Conservation (phyloP, 2,113 vertebrate genomes). For the Myotis yumanensis region DNA sequence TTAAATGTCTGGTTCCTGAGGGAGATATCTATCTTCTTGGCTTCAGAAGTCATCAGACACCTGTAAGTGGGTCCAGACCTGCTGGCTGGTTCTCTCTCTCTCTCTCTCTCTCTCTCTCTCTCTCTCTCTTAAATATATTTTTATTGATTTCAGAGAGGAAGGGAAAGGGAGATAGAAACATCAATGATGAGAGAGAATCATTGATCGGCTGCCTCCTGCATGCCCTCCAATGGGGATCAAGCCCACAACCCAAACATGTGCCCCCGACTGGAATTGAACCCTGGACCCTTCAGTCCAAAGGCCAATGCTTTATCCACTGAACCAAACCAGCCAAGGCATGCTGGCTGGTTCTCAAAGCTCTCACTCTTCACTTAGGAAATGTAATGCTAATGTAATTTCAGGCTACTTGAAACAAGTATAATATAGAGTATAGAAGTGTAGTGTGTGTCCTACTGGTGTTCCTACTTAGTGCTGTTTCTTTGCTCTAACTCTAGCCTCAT, state of each 20-base stretch:
- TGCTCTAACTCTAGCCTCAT: not conserved
- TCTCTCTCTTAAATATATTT: too few relatives aligned
- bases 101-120: not conserved
- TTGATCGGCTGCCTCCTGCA: too few relatives aligned
- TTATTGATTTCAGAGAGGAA: too few relatives aligned
- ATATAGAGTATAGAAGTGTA: not conserved
- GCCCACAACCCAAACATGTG: too few relatives aligned
- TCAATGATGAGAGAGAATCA: too few relatives aligned
- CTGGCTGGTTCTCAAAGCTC: not conserved
- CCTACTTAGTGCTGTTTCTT: not conserved
- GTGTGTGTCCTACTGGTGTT: not conserved
- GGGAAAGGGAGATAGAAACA: too few relatives aligned
- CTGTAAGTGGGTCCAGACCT: not conserved
- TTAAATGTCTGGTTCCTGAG: not conserved
- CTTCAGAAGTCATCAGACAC: not conserved
- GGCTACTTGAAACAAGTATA: not conserved
- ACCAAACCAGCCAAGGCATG: not conserved
- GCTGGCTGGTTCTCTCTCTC: not conserved
- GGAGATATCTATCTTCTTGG: not conserved
- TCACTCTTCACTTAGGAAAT: not conserved
- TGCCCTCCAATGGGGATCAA: too few relatives aligned
- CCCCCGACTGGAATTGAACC: too few relatives aligned
- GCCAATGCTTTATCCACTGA: too few relatives aligned
- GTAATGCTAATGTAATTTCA: constrained; percentile 4
- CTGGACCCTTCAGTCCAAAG: too few relatives aligned